Evolutionary conservation across 2,888 invertebrate species (phyloP).

Genomic region (Hesperia comma): DNA sequence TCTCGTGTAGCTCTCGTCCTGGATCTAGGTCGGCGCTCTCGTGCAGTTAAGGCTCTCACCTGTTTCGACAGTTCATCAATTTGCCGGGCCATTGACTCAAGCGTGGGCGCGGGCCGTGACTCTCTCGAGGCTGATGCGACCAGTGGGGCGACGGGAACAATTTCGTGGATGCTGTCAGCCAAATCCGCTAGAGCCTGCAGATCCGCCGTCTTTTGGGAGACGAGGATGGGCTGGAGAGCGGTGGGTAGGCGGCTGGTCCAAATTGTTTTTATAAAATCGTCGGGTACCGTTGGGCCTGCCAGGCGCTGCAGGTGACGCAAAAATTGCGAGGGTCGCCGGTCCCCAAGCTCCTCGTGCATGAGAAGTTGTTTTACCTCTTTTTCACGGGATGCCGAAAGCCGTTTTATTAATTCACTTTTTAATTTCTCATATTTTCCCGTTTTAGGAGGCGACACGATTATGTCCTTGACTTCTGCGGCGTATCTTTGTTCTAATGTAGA

Average conservation of each 20-base stretch:
- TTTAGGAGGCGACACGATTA: no score
- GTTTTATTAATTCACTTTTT: slow-evolving; percentile 42
- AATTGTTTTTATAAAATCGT: slow-evolving; percentile 28
- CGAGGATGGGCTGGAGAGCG: slow-evolving; percentile 33
- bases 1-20: no score
- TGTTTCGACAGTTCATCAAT: no score
- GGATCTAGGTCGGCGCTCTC: no score
- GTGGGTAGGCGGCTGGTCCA: slow-evolving; percentile 32
- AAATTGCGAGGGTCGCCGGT: slow-evolving; percentile 42
- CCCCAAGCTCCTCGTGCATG: slow-evolving; percentile 39
- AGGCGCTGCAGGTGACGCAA: slow-evolving; percentile 39
- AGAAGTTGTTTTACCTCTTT: slow-evolving; percentile 40
- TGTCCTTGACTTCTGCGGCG: no score
- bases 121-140: background rate
- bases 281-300: slow-evolving; percentile 39
- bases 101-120: background rate
- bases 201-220: slow-evolving; percentile 12
- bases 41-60: no score
- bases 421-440: slow-evolving; percentile 37
- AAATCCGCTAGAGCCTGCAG: slow-evolving; percentile 35
- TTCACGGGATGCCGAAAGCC: slow-evolving; percentile 40
- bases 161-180: slow-evolving; percentile 15
- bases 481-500: no score
- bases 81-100: background rate
- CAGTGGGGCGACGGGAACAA: background rate